phyloP scores from a whole-genome alignment of 2,113 vertebrate species.

The Gobio gobio region DNA sequence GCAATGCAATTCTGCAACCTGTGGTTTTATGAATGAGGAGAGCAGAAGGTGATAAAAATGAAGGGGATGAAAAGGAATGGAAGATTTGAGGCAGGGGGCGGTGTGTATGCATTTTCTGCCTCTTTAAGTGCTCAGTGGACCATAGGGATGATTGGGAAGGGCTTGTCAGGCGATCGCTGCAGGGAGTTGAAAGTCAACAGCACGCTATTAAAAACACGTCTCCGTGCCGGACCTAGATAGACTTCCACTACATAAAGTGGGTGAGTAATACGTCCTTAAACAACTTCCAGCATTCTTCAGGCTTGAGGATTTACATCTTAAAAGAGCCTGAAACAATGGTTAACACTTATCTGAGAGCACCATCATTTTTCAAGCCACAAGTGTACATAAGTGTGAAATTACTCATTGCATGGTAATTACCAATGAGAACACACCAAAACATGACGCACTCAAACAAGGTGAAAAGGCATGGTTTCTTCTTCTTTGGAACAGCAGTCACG shows the following conservation, averaged over 20 bases:
- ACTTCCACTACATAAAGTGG: neutral
- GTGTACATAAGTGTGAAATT: neutral
- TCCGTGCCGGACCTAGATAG: neutral
- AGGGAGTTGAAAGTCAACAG: constrained; percentile 61
- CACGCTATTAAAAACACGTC: neutral
- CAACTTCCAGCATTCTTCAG: neutral
- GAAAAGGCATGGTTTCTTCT: constrained; percentile 7
- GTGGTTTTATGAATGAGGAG: constrained; percentile 38
- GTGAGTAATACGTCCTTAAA: neutral
- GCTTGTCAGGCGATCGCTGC: constrained; percentile 57
- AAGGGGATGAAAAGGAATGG: constrained; percentile 4
- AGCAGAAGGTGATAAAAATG: constrained; percentile 39
- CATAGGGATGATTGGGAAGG: constrained; percentile 41
- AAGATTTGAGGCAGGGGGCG: neutral
- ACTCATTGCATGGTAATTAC: neutral
- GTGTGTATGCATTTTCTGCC: constrained; percentile 44
- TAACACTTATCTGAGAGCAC: neutral
- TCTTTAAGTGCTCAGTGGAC: constrained; percentile 57
- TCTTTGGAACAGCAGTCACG: constrained; percentile 52
- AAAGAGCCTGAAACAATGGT: neutral
- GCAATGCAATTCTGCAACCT: neutral
- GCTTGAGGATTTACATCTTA: neutral
- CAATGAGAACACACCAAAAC: neutral
- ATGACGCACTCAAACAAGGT: constrained; percentile 19
- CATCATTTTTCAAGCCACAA: neutral